Evolutionary conservation across 2,888 invertebrate genomes (phyloP), one percentile per base, ranked within the genome.

Genomic region (Dynastes maya): DNA sequence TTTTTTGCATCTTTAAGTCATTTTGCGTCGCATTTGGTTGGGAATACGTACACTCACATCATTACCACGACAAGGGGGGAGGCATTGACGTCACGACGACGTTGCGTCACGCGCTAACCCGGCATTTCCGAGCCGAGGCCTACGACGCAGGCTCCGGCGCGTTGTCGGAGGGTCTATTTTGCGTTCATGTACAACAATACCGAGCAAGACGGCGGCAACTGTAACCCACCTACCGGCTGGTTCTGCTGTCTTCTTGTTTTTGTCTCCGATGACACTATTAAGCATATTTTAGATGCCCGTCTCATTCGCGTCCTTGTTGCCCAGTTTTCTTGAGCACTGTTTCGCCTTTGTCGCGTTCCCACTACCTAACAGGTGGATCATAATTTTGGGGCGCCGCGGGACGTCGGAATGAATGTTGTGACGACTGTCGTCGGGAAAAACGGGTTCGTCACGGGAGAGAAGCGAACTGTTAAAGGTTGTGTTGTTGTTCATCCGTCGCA

Each of bases 1-100:
- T 55, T n/a, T 51, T 51, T 11, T 51, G 37, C 51, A 51, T 51
- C 22, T 51, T 55, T 5, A 16, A 55, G 16, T 5, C 16, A 16
- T n/a, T 55, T n/a, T 0, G 5, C n/a, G 55, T 71, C 37, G n/a
- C n/a, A 71, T n/a, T 29, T 53, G 58, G 32, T 37, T 37, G 71
- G 58, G 49, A 40, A 71, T 53, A 71, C 58, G 40, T 55, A 13
- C 58, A 16, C 32, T 55, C 16, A 11, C 70, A 51, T 11, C 11
- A 45, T 32, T 65, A 32, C 37, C 37, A 37, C 32, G 37, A 13
- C 51, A 51, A 68, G 2, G 79, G 76, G 82, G 81, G 82, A 82
- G 82, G 82, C 84, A 83, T 83, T 83, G 84, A 84, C 84, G 84
- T 83, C 82, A 83, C 80, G 79, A 67, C 78, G 82, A 81, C 83